Percentiles rank a stretch among this genome's conserved stretches.
Evolutionary conservation across 2,888 invertebrate species (phyloP).

Genomic region (Lutraria lutraria): DNA sequence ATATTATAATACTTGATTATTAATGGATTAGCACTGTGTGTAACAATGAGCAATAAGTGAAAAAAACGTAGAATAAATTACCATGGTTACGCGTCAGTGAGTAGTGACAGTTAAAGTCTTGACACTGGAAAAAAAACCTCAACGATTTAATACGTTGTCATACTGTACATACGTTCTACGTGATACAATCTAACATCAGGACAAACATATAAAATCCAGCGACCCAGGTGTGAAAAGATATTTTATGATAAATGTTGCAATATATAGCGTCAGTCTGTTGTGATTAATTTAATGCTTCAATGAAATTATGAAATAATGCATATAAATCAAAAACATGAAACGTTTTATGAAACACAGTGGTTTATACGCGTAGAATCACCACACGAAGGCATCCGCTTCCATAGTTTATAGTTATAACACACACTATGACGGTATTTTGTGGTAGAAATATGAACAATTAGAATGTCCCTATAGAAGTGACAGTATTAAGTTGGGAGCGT

Average conservation of each 20-base stretch:
- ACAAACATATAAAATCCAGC: background rate
- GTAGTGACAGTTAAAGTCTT: background rate
- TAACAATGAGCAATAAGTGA: background rate
- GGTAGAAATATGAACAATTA: background rate
- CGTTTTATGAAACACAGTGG: background rate
- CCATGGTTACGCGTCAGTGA: background rate
- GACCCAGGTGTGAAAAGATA: conserved; percentile 8
- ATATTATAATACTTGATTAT: background rate
- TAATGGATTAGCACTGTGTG: conserved; percentile 7
- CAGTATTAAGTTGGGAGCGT: too few relatives aligned
- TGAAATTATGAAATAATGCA: background rate
- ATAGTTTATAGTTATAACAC: background rate
- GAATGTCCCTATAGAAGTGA: background rate
- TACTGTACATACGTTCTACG: background rate
- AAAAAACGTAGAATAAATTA: background rate
- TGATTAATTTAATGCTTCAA: background rate
- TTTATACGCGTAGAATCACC: background rate
- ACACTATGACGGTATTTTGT: background rate
- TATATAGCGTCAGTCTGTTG: background rate
- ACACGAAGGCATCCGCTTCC: background rate
- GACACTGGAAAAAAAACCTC: background rate
- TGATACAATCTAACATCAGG: background rate
- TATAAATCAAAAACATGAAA: background rate
- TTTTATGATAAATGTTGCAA: background rate
- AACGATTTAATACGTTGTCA: background rate